Conservation (phyloP, 1,140 invertebrate genomes). For the Drosophila athabasca region DNA sequence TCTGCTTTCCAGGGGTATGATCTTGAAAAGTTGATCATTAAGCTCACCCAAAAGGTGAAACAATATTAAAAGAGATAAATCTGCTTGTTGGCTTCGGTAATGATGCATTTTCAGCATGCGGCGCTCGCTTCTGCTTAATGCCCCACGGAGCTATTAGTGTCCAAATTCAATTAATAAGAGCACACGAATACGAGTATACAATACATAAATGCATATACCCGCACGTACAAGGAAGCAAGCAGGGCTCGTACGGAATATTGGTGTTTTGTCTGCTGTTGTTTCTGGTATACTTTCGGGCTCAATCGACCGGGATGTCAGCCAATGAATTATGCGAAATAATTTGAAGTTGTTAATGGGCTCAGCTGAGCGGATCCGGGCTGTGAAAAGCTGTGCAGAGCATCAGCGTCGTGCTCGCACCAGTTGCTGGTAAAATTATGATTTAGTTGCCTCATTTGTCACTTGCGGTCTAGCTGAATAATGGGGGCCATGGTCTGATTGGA, state of each 20-base stretch:
- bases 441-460: constrained; percentile 61
- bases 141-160: constrained; percentile 61
- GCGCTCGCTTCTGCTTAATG: constrained; percentile 16
- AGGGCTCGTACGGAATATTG: no score
- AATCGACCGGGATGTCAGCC: constrained; percentile 55
- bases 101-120: constrained; percentile 30
- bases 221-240: no score
- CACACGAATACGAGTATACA: constrained; percentile 16
- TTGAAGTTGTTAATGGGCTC: constrained; percentile 42
- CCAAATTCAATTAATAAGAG: constrained; percentile 73
- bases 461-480: constrained; percentile 28
- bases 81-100: constrained; percentile 11
- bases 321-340: constrained; percentile 76
- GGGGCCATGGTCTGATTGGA: neutral
- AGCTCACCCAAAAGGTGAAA: no score
- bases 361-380: constrained; percentile 2
- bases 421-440: constrained; percentile 70
- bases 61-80: no score
- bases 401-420: constrained; percentile 35
- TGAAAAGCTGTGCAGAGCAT: constrained; percentile 19
- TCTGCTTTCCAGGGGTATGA: no score
- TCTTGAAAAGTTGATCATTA: no score
- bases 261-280: neutral
- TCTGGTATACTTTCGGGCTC: constrained; percentile 40
- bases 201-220: no score